phyloP scores from a whole-genome alignment of 2,113 vertebrate species.

The Podilymbus podiceps region DNA sequence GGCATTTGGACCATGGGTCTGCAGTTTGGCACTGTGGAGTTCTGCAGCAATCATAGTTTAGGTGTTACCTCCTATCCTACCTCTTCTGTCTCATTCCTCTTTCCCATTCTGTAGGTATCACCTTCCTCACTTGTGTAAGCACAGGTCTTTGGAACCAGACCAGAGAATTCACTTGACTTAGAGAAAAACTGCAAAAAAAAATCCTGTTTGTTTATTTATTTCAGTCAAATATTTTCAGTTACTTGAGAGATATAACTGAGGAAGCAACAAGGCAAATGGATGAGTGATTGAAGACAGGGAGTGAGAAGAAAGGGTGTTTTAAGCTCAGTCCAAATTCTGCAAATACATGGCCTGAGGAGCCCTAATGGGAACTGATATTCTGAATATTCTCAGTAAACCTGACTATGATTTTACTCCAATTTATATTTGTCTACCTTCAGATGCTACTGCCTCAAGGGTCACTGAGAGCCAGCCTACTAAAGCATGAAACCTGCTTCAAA shows the following conservation, averaged over 20 bases:
- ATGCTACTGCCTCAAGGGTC: background rate
- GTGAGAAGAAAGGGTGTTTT: background rate
- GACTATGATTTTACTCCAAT: background rate
- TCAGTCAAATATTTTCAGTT: background rate
- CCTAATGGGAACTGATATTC: background rate
- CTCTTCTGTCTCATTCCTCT: background rate
- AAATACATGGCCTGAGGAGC: background rate
- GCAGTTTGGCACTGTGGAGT: background rate
- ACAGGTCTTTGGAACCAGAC: background rate
- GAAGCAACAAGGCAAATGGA: background rate
- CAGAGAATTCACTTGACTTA: background rate
- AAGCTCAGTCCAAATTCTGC: background rate
- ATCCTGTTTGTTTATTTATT: background rate
- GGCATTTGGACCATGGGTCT: background rate
- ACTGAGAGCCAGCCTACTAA: background rate
- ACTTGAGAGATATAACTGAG: background rate
- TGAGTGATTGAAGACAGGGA: background rate
- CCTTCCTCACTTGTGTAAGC: background rate
- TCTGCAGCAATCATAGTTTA: background rate
- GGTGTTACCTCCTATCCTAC: background rate
- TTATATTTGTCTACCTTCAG: background rate
- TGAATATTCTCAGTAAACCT: background rate
- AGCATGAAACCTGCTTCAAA: background rate
- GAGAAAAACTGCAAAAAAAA: background rate
- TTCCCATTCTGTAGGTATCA: background rate